Evolutionary conservation across 2,888 invertebrate species (phyloP).

Genomic region (Nymphalis urticae): DNA sequence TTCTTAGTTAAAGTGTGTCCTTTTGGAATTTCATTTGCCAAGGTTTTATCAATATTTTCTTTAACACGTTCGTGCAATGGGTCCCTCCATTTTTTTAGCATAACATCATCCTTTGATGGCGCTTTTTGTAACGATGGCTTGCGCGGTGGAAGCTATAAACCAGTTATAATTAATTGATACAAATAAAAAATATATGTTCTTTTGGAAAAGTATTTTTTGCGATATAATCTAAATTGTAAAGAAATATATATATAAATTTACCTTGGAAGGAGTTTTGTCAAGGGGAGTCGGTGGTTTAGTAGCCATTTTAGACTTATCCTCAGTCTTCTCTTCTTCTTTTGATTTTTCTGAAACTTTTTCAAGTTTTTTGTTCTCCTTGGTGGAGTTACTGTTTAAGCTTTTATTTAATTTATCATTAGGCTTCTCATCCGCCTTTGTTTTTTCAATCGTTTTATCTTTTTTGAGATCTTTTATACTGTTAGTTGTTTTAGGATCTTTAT

Average conservation of each 20-base stretch:
- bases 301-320: constrained; percentile 69
- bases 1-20: constrained; percentile 79
- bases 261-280: constrained; percentile 71
- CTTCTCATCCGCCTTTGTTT: constrained; percentile 34
- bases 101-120: constrained; percentile 72
- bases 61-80: constrained; percentile 77
- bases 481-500: constrained; percentile 48
- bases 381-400: constrained; percentile 44
- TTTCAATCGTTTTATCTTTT: constrained; percentile 38
- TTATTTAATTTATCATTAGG: constrained; percentile 45
- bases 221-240: constrained; percentile 11
- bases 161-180: not conserved
- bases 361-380: constrained; percentile 49
- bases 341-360: constrained; percentile 39
- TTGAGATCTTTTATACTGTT: constrained; percentile 43
- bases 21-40: constrained; percentile 74
- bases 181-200: not conserved
- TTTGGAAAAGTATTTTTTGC: not conserved
- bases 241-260: constrained; percentile 38
- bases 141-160: constrained; percentile 69
- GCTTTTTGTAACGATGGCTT: constrained; percentile 75
- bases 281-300: constrained; percentile 66
- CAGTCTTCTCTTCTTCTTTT: constrained; percentile 48
- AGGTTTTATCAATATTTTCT: constrained; percentile 77
- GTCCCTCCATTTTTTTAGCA: constrained; percentile 78